Evolutionary conservation across 2,888 invertebrate species (phyloP), one percentile per base, ranked within the genome.

Genomic region (Linnaemya tessellans): DNA sequence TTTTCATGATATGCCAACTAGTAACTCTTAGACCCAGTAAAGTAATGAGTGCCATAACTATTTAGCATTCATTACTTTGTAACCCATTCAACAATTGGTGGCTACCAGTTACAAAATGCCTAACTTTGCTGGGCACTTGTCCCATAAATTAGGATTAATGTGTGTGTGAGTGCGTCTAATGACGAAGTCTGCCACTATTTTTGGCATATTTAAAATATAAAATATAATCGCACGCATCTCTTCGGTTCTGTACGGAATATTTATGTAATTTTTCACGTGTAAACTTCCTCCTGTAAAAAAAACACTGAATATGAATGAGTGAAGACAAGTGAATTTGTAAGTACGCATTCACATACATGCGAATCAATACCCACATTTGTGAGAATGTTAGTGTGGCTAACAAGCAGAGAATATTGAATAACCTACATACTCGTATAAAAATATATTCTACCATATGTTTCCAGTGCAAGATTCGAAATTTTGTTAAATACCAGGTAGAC

Each of bases 251-350:
- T 10, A 41, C 15, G 0, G n/a, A 70, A 54, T 71, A n/a, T 56
- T 22, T 54, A 7, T n/a, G 20, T 64, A 80, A 68, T 43, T 49
- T 62, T 62, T 81, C 81, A 81, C 81, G 81, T 81, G 81, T 58
- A 22, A 51, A 41, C n/a, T 20, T 20, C 41, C 74, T 35, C 49
- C 43, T 60, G 10, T 38, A 49, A 49, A n/a, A 35, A 30, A 56
- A 25, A 70, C 30, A 30, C 30, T 30, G 30, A 30, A 71, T 56
- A 43, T 71, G 70, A 58, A n/a, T 10, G 25, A 70, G 41, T 35
- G 35, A 20, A 38, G 35, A 20, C 20, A 51, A 68, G 13, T 51
- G 20, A n/a, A 20, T 20, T 38, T 20, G 51, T 13, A 25, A 51
- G 49, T 10, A 11, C n/a, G 18, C 35, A 35, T 18, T 60, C 18